Conservation (phyloP, 2,113 vertebrate species). For the Ancistrus triradiatus region DNA sequence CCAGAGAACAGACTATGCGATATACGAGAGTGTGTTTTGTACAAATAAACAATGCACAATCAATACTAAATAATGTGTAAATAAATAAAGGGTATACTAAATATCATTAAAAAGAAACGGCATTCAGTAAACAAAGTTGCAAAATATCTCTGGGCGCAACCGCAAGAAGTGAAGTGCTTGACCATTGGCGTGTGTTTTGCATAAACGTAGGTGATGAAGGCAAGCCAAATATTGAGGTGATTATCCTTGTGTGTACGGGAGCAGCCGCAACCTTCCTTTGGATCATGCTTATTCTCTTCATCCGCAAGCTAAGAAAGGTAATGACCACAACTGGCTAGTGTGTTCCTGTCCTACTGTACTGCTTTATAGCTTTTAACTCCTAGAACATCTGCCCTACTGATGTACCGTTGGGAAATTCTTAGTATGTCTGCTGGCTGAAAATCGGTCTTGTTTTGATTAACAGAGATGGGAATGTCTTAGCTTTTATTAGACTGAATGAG, state of each 20-base stretch:
- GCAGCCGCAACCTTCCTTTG: conserved; percentile 88
- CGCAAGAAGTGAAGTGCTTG: conserved; percentile 32
- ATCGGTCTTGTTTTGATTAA: no score
- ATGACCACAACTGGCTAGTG: conserved; percentile 8
- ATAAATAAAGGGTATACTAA: conserved; percentile 37
- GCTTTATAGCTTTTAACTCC: no score
- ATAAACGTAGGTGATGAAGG: conserved; percentile 76
- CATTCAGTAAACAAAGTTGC: neutral
- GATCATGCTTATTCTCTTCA: conserved; percentile 89
- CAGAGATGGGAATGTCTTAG: no score
- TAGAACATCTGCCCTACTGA: no score
- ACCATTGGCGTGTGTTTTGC: conserved; percentile 26
- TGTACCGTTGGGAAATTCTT: no score
- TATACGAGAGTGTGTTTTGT: conserved; percentile 31
- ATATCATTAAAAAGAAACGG: conserved; percentile 21
- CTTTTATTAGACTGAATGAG: no score
- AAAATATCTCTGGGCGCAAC: neutral
- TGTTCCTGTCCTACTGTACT: no score
- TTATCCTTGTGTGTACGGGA: conserved; percentile 86
- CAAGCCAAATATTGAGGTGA: conserved; percentile 84
- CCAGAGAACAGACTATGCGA: conserved; percentile 31
- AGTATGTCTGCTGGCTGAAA: no score
- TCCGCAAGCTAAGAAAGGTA: conserved; percentile 87
- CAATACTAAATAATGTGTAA: conserved; percentile 25
- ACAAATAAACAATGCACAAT: conserved; percentile 47